Percentiles rank a stretch among this genome's conserved stretches.
Evolutionary conservation across 2,113 vertebrate species (phyloP).

Genomic region (Phasianus colchicus): DNA sequence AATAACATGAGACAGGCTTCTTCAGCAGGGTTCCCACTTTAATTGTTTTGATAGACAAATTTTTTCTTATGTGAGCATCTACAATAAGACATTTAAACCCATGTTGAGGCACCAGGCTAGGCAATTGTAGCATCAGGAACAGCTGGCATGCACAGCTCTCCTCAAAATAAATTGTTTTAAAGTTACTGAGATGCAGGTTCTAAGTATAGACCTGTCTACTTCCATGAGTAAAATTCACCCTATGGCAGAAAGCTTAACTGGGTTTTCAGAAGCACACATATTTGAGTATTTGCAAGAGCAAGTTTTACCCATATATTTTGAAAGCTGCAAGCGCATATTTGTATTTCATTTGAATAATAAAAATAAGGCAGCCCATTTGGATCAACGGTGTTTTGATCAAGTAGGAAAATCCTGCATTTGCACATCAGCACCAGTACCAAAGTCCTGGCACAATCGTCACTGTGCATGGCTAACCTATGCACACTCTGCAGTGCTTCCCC

Average conservation of each 20-base stretch:
- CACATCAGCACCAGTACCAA: not conserved
- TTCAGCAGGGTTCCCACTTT: not conserved
- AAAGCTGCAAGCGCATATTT: not conserved
- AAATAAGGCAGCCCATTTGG: not conserved
- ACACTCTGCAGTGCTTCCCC: not conserved
- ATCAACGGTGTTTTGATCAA: not conserved
- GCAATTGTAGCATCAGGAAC: not conserved
- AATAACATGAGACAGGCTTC: not conserved
- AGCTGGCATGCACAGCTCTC: not conserved
- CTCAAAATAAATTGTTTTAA: not conserved
- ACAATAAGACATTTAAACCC: not conserved
- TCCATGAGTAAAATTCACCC: not conserved
- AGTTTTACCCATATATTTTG: not conserved
- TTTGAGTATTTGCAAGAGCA: not conserved
- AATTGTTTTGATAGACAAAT: not conserved
- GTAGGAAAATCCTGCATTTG: not conserved
- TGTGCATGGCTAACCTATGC: fast-evolving
- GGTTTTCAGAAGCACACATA: not conserved
- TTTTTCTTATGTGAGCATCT: not conserved
- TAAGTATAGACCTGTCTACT: not conserved
- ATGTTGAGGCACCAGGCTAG: not conserved
- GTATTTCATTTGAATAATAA: not conserved
- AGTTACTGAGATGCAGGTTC: not conserved
- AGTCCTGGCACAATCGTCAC: not conserved
- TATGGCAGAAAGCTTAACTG: not conserved